Evolutionary conservation across 64 coral and sea anemone genomes (phyloP).

Genomic region (Montipora efflorescens): DNA sequence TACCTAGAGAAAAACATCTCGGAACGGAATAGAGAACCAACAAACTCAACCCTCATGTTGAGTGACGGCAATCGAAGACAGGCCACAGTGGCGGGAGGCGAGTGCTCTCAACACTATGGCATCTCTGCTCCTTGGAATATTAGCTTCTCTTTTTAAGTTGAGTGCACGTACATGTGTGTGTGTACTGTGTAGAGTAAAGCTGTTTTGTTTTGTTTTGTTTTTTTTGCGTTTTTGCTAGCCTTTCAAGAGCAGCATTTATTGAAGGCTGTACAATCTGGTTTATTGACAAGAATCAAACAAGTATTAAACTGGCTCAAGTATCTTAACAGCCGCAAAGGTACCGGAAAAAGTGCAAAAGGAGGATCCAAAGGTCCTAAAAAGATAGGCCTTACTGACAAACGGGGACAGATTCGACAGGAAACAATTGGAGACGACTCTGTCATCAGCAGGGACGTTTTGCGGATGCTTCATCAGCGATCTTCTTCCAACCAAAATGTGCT

Average conservation of each 20-base stretch:
- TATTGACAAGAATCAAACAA: slow-evolving; percentile 60
- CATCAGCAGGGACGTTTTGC: slow-evolving; percentile 42
- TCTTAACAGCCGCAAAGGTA: slow-evolving; percentile 18
- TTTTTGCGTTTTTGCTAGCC: slow-evolving; percentile 29
- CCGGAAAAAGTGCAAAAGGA: slow-evolving; percentile 33
- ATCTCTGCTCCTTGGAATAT: no score
- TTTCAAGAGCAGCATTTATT: slow-evolving; percentile 75
- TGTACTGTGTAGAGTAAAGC: not conserved
- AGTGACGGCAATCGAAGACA: no score
- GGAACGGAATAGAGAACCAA: no score
- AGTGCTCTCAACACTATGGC: no score
- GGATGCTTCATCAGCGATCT: slow-evolving; percentile 67
- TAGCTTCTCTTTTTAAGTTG: no score
- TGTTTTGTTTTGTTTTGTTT: not conserved
- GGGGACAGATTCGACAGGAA: not conserved
- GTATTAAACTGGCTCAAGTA: slow-evolving; percentile 60
- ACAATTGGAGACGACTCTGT: not conserved
- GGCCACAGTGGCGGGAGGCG: no score
- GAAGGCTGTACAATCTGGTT: slow-evolving; percentile 89
- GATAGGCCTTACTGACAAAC: not conserved
- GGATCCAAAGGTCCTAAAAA: slow-evolving; percentile 24
- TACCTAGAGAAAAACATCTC: no score
- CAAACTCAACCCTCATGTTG: no score
- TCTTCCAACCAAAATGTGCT: slow-evolving; percentile 88
- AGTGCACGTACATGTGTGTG: not conserved